These are phyloP conservation scores for Synanceia verrucosa DNA, from an alignment of 2,797 vertebrate species.

Conservation along the genomic window DNA sequence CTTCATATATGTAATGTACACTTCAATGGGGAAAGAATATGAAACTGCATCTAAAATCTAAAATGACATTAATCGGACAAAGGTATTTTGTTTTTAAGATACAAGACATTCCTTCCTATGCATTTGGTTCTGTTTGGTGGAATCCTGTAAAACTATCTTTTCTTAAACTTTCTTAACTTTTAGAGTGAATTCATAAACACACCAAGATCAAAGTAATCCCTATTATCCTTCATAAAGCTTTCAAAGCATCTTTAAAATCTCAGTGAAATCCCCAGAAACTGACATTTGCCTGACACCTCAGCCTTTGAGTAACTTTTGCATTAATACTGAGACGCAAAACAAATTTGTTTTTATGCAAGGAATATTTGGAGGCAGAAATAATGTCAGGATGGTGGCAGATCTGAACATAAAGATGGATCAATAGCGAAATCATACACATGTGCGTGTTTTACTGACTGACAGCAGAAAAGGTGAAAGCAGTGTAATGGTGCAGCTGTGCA, in stretches of 20 bases:
- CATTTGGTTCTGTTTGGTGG: neutral
- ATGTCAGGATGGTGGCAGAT: neutral
- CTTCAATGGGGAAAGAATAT: neutral
- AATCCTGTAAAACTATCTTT: neutral
- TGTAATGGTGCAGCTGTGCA: neutral
- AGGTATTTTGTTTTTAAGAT: neutral
- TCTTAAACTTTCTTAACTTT: neutral
- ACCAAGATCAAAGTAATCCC: neutral
- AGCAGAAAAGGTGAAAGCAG: neutral
- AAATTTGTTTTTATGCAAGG: neutral
- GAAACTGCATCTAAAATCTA: neutral
- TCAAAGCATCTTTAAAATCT: constrained; percentile 2
- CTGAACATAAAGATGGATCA: neutral
- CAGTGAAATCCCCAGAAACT: constrained; percentile 10
- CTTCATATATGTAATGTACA: too few species aligned
- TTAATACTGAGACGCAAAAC: neutral
- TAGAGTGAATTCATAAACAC: neutral
- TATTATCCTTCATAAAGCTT: constrained; percentile 8
- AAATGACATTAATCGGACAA: neutral
- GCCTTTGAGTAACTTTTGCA: constrained; percentile 5
- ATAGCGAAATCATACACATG: neutral
- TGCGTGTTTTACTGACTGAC: neutral
- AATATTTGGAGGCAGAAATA: neutral
- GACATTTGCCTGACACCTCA: constrained; percentile 4
- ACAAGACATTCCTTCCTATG: neutral